Conservation (phyloP, 2,113 vertebrate species). For the Nettapus auritus region DNA sequence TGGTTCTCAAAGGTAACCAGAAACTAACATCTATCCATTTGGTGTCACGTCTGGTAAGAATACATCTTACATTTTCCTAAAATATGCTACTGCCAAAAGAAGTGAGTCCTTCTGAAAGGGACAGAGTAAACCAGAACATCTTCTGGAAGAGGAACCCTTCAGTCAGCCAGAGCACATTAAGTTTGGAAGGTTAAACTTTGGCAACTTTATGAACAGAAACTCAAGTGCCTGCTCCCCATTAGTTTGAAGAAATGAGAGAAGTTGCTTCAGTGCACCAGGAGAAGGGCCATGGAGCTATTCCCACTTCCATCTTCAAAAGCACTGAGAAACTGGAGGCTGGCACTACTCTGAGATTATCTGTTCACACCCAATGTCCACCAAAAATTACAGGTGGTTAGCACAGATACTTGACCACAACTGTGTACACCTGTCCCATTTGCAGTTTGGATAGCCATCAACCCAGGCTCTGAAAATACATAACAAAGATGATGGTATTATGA, state of each 20-base stretch:
- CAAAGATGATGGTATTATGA: background rate
- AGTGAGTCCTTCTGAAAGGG: background rate
- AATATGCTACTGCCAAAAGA: background rate
- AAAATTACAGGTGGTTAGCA: background rate
- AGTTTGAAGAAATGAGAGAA: background rate
- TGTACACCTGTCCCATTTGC: background rate
- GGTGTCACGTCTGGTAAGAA: background rate
- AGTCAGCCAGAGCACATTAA: background rate
- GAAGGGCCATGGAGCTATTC: background rate
- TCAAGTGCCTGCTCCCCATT: background rate
- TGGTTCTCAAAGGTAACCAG: slow-evolving; percentile 5
- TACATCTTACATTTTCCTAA: background rate
- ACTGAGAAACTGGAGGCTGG: background rate
- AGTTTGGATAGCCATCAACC: background rate
- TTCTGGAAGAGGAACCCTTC: background rate
- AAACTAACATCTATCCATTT: background rate
- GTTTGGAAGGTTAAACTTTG: background rate
- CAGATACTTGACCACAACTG: background rate
- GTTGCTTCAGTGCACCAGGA: background rate
- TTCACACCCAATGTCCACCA: background rate
- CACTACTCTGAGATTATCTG: background rate
- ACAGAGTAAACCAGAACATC: background rate
- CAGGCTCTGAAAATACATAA: background rate
- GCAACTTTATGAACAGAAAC: background rate
- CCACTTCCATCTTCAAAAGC: background rate